Conservation (phyloP, 2,888 invertebrate genomes). For the Pristionchus arcanus region DNA sequence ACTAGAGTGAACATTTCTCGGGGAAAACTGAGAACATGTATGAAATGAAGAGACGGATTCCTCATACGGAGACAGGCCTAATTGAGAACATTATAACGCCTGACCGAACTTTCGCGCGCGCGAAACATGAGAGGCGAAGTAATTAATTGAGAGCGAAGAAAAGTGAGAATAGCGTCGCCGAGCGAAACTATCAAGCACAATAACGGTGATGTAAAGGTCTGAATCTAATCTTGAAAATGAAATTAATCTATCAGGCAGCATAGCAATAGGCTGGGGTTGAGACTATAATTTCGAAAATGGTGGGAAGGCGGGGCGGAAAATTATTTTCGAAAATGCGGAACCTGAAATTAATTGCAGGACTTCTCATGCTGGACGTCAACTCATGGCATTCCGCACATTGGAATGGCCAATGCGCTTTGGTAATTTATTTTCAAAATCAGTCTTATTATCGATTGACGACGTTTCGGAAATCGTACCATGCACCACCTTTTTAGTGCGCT, state of each 20-base stretch:
- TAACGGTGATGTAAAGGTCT: neutral
- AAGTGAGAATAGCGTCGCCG: neutral
- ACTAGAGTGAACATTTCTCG: neutral
- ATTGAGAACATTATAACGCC: neutral
- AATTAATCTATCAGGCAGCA: too few species aligned
- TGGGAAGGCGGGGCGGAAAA: too few species aligned
- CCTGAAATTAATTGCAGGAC: conserved; percentile 59
- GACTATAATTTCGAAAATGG: neutral
- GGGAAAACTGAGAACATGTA: neutral
- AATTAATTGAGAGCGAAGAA: neutral
- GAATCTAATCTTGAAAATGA: neutral
- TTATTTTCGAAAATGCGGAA: too few species aligned
- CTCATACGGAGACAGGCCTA: too few species aligned
- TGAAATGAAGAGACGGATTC: too few species aligned
- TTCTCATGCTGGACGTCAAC: conserved; percentile 77
- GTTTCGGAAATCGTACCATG: too few species aligned
- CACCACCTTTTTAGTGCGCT: too few species aligned
- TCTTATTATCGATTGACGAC: too few species aligned
- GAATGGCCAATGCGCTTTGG: conserved; percentile 71
- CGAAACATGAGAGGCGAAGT: neutral
- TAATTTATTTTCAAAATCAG: neutral
- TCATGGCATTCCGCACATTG: conserved; percentile 77
- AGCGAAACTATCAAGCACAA: conserved; percentile 4
- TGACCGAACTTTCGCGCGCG: neutral
- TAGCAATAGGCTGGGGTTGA: too few species aligned